Evolutionary conservation across 2,797 vertebrate genomes (phyloP), one percentile per base, ranked within the genome.

Genomic region (Pipistrellus pygmaeus): DNA sequence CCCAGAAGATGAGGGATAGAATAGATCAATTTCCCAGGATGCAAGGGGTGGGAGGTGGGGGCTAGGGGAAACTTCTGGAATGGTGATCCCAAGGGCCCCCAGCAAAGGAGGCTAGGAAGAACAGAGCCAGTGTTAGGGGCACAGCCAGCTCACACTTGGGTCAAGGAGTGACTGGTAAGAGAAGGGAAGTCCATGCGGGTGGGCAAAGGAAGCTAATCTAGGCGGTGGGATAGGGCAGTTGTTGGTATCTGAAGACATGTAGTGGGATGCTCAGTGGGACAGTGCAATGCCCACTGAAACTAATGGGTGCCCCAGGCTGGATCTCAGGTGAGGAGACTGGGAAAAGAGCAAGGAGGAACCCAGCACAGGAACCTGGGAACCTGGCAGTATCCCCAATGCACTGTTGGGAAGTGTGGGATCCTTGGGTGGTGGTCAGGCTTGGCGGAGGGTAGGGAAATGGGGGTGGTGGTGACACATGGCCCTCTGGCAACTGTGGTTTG

Each of bases 401-500:
- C 41, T 44, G 21, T 23, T 23, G 27, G 44, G 46, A 57, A 89
- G 60, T 8, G 35, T 77, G 77, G 84, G 32, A 30, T 20, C 17
- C 46, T 15, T 18, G 30, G 44, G 62, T 32, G 44, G 84, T 62
- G 76, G 53, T 75, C n/a, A 12, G 77, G 17, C 14, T 30, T 89
- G 62, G 57, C 64, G 44, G 41, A 60, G 35, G 62, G 81, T 35
- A 35, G 44, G 57, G 57, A 20, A 35, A 68, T 4, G 38, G 51
- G 32, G 75, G 21, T 11, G 8, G 25, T 46, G 57, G 68, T 88
- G 84, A 80, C 84, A 76, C 46, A 66, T 6, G 55, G 87, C 12
- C 30, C 71, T 71, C 48, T 6, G 62, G 88, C 71, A 86, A 62
- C 85, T 83, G 77, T 25, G 55, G 91, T 62, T 77, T 92, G 85